These are phyloP conservation scores for Thunnus thynnus DNA, from an alignment of 2,113 vertebrate species.

Conservation along the genomic window DNA sequence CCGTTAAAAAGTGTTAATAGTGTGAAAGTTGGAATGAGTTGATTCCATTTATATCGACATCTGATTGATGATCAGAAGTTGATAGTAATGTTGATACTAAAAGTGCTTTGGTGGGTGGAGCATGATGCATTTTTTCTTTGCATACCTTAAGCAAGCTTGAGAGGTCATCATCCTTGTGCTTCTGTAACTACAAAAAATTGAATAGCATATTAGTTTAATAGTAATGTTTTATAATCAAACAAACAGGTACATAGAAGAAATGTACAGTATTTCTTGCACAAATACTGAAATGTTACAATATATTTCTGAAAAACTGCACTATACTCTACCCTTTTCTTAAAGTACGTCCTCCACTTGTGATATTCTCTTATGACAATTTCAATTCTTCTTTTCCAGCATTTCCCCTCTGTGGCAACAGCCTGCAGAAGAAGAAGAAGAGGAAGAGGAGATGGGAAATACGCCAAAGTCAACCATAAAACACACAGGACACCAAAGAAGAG, in stretches of 20 bases:
- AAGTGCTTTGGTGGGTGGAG: neutral
- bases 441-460: constrained; percentile 29
- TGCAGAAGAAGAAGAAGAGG: constrained; percentile 70
- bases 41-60: constrained; percentile 18
- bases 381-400: constrained; percentile 95
- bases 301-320: neutral
- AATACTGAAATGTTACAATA: neutral
- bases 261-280: neutral
- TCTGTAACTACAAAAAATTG: constrained; percentile 89
- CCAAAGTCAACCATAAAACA: neutral
- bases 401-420: constrained; percentile 92
- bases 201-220: constrained; percentile 2
- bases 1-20: constrained; percentile 1
- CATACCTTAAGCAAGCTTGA: constrained; percentile 96
- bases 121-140: constrained; percentile 20
- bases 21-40: constrained; percentile 29
- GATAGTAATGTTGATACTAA: neutral
- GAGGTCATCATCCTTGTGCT: constrained; percentile 98
- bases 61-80: constrained; percentile 15
- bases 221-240: constrained; percentile 6
- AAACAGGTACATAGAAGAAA: neutral
- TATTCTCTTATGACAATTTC: constrained; percentile 97
- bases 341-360: constrained; percentile 99
- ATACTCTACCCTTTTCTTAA: constrained; percentile 94
- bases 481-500: constrained; percentile 18